Evolutionary conservation across 2,888 invertebrate genomes (phyloP), one percentile per base, ranked within the genome.

Genomic region (Drosophila rubida): DNA sequence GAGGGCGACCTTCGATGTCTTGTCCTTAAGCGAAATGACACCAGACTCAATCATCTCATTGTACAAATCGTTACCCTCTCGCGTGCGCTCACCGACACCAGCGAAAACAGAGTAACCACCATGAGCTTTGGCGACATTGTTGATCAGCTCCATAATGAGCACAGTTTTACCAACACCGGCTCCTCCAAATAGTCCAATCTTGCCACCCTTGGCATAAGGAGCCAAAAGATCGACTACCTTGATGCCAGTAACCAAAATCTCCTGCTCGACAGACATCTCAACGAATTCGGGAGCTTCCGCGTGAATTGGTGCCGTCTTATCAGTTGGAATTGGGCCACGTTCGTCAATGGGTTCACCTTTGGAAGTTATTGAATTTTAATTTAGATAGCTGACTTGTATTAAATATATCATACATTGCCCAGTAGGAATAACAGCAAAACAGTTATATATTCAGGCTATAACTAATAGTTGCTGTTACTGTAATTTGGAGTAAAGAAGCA

Each of bases 41-140:
- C 97, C 97, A 71, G 95, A 94, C 91, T 97, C 97, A 92, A 97
- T 98, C 98, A 98, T 98, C 93, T 98, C 98, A 91, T 97, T 96
- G 93, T 98, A 98, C 88, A 98, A 94, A 93, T 98, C 98, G 91
- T 98, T 98, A 71, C 97, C 98, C 92, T 98, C 98, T 89, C 98
- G 96, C 23, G 98, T 98, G 89, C 98, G 94, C 92, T 98, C 98
- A 46, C 98, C 98, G n/a, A 98, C 98, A 75, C 98, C 98, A 75
- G 97, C 97, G 90, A 98, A 98, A 75, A 98, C 97, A 0, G 98
- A 98, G 93, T 97, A 98, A 93, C 98, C 98, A 93, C 98, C 97
- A 92, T 98, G 98, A 81, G 97, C 97, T 92, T 97, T 98, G 80
- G 98, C 98, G 44, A 98, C 96, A 91, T 98, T 98, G 94, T 98